phyloP scores from a whole-genome alignment of 2,113 vertebrate species.

The Phylloscopus whistleri region DNA sequence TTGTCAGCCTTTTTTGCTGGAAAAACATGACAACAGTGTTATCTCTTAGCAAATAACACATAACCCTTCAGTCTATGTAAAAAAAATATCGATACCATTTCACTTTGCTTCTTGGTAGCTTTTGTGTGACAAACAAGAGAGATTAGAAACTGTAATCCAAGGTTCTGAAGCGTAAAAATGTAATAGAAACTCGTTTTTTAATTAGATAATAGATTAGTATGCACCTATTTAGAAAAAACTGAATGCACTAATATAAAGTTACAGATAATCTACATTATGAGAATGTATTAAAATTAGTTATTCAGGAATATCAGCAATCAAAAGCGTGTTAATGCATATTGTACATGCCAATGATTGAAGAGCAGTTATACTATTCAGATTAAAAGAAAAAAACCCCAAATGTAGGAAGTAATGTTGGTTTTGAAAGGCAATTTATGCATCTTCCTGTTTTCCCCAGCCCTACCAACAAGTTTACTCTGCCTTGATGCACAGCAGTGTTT shows the following conservation, averaged over 20 bases:
- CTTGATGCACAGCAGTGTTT: background rate
- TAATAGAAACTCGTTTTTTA: background rate
- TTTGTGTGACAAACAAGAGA: background rate
- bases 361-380: background rate
- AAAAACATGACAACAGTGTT: background rate
- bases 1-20: slow-evolving; percentile 48
- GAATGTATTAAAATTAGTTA: background rate
- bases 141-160: background rate
- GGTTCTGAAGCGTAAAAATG: background rate
- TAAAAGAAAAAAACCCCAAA: background rate
- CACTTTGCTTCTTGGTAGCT: background rate
- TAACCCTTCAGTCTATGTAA: background rate
- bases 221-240: background rate
- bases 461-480: background rate
- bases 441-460: background rate
- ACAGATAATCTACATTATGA: background rate
- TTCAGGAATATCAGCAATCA: background rate
- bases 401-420: background rate
- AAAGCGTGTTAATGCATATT: background rate
- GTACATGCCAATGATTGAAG: background rate
- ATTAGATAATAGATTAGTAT: background rate
- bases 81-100: background rate
- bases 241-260: background rate
- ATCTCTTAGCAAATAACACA: background rate
- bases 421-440: background rate